Evolutionary conservation across 2,888 invertebrate genomes (phyloP), one percentile per base, ranked within the genome.

Genomic region (Esperia sulphurella): DNA sequence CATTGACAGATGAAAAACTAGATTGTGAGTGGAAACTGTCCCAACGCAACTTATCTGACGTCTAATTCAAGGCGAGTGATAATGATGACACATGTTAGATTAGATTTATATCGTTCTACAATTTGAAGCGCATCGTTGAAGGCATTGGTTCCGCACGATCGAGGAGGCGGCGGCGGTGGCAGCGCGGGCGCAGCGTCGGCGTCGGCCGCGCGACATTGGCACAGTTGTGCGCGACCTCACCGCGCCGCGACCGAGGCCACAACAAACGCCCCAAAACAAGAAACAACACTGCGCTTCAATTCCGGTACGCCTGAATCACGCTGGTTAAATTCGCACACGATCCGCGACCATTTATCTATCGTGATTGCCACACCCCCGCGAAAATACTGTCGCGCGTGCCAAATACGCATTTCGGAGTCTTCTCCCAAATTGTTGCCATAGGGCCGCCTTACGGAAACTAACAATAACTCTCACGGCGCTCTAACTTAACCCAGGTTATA

Each of bases 141-240:
- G 61, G 63, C 50, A 58, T 72, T 70, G 66, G 86, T 87, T 83
- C 83, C 81, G 85, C 84, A 79, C 79, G 83, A 79, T 59, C 67
- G 78, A 70, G 65, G 71, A 63, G 74, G 72, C 66, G 68, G 63
- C 54, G 57, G 59, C 61, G 55, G 62, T 65, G 62, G 64, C 54
- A 69, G 70, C 67, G 68, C 62, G 54, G 58, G 60, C 62, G 56
- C 63, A 65, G 61, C 55, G 70, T 57, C 61, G 61, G 58, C 63
- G 59, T 54, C 61, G 57, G 69, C 65, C 48, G 49, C 67, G 74
- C 75, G 88, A 89, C 88, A 88, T 88, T 88, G 89, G 88, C 88
- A 88, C 83, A 86, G 76, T 87, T 88, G 80, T 73, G 77, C 74
- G 72, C 83, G 87, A 84, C 87, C 88, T 81, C 75, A 74, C 63